A percentile compares a stretch with the other conserved stretches of the same genome.
Evolutionary conservation across 2,888 invertebrate genomes (phyloP).

Genomic region (Phrixothrix hirtus): DNA sequence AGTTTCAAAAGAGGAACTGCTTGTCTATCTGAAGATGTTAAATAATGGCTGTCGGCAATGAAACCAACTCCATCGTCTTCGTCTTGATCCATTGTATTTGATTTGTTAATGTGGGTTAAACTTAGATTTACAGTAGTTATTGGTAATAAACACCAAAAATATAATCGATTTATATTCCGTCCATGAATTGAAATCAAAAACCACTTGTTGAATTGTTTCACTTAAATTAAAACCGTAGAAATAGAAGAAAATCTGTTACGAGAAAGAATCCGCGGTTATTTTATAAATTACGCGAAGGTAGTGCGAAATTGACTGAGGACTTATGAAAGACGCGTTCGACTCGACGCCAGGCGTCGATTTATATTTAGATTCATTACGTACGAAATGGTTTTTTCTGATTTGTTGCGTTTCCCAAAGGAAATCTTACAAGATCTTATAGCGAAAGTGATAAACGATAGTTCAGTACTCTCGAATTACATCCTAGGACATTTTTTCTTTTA

Average conservation of each 20-base stretch:
- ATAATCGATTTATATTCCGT: not conserved
- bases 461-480: conserved; percentile 3
- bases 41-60: conserved; percentile 61
- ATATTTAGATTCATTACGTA: conserved; percentile 25
- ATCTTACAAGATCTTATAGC: conserved; percentile 19
- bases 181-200: not conserved
- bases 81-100: conserved; percentile 47
- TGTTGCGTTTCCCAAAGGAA: conserved; percentile 18
- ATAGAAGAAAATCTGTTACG: conserved; percentile 3
- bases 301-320: conserved; percentile 22
- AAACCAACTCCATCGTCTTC: conserved; percentile 60
- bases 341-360: conserved; percentile 20
- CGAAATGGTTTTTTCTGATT: conserved; percentile 18
- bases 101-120: too few relatives aligned
- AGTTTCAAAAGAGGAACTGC: conserved; percentile 55
- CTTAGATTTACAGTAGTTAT: too few relatives aligned
- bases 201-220: conserved; percentile 10
- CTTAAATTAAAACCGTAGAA: not conserved
- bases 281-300: conserved; percentile 9
- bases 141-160: too few relatives aligned
- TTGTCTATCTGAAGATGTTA: conserved; percentile 53
- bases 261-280: conserved; percentile 1
- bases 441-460: conserved; percentile 22
- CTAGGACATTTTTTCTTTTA: too few relatives aligned
- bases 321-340: conserved; percentile 24